Evolutionary conservation across 2,888 invertebrate species (phyloP).

Genomic region (Rotaria macrura): DNA sequence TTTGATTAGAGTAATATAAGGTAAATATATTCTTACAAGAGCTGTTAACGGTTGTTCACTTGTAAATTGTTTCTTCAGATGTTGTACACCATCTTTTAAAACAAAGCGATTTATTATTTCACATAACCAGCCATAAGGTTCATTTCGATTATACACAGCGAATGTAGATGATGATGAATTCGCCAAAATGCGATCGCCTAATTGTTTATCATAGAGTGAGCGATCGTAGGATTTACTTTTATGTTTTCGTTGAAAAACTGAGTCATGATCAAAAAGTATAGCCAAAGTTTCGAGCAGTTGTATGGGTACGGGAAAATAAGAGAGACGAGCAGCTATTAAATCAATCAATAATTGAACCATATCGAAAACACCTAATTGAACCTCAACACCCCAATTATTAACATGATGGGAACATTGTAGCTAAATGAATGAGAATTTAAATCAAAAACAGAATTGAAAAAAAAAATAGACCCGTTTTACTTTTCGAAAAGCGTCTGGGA

Average conservation of each 20-base stretch:
- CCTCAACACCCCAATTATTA: conserved; percentile 51
- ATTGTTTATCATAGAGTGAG: conserved; percentile 22
- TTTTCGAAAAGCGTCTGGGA: conserved; percentile 53
- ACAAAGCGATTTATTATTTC: conserved; percentile 52
- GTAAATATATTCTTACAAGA: conserved; percentile 40
- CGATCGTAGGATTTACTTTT: conserved; percentile 15
- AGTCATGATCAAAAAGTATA: conserved; percentile 50
- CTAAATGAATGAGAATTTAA: conserved; percentile 36
- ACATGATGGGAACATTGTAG: conserved; percentile 51
- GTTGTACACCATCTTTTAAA: conserved; percentile 48
- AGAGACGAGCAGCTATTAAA: conserved; percentile 47
- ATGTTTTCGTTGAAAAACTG: conserved; percentile 47
- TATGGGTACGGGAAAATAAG: conserved; percentile 47
- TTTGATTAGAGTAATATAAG: neutral
- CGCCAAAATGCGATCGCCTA: conserved; percentile 33
- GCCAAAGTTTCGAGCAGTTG: conserved; percentile 46
- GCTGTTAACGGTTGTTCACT: conserved; percentile 45
- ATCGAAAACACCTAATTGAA: conserved; percentile 52
- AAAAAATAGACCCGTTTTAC: conserved; percentile 34
- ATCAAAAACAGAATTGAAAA: too few species aligned
- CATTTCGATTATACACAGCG: conserved; percentile 35
- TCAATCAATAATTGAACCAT: conserved; percentile 52
- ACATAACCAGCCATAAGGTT: conserved; percentile 51
- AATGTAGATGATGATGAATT: conserved; percentile 34
- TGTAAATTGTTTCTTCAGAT: conserved; percentile 44